These are phyloP conservation scores for Dromococcyx pavoninus DNA, from an alignment of 2,797 vertebrate species.

Conservation along the genomic window DNA sequence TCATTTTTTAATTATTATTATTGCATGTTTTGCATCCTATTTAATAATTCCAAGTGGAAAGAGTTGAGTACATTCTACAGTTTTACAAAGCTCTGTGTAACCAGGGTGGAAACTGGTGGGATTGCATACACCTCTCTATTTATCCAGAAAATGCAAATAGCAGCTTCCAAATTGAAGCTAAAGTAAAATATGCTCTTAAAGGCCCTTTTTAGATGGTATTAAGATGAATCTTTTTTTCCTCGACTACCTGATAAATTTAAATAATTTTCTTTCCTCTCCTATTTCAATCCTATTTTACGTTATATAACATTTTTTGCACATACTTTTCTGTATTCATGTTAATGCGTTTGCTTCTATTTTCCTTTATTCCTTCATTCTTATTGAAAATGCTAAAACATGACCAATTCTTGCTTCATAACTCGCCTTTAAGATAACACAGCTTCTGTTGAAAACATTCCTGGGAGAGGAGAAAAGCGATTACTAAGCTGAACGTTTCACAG, in stretches of 20 bases:
- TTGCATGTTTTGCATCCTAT: neutral
- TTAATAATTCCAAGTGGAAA: neutral
- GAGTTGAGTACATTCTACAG: neutral
- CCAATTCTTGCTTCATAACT: neutral
- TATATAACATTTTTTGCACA: neutral
- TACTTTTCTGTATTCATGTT: neutral
- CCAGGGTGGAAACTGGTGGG: neutral
- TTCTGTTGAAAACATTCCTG: neutral
- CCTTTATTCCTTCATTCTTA: neutral
- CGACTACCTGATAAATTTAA: neutral
- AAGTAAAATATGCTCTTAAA: neutral
- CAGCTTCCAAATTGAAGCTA: neutral
- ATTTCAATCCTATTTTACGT: neutral
- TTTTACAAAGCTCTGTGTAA: neutral
- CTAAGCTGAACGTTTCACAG: constrained; percentile 27
- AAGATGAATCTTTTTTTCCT: neutral
- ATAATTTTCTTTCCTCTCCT: neutral
- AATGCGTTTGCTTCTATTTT: neutral
- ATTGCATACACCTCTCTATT: neutral
- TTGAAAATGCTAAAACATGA: neutral
- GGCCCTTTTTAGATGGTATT: neutral
- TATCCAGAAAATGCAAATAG: neutral
- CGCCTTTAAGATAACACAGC: neutral
- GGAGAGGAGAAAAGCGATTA: constrained; percentile 17
- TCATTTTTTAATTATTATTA: no score